Evolutionary conservation across 2,888 invertebrate genomes (phyloP).

Genomic region (Troilus luridus): DNA sequence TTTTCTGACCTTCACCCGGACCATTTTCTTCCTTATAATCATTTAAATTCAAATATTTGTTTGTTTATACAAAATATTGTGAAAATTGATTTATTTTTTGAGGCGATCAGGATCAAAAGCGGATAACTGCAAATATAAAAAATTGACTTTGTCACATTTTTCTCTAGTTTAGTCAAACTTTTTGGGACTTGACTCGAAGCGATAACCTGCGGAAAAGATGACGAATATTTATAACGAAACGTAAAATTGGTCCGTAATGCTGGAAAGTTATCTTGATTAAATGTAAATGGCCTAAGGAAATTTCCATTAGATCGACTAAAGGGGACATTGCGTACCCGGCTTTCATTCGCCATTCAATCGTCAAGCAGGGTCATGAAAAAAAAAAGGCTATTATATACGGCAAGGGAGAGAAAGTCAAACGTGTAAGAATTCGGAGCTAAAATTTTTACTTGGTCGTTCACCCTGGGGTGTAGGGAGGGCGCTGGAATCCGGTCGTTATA

Average conservation of each 20-base stretch:
- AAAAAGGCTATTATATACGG: constrained; percentile 44
- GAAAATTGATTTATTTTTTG: no score
- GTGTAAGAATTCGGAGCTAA: constrained; percentile 47
- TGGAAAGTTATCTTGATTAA: neutral
- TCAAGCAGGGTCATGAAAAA: constrained; percentile 11
- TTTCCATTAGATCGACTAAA: neutral
- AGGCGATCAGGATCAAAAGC: no score
- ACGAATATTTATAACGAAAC: no score
- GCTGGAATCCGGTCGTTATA: constrained; percentile 47
- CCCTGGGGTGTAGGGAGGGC: neutral
- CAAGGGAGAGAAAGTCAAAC: constrained; percentile 34
- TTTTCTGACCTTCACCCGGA: no score
- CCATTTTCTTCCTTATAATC: no score
- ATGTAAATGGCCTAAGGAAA: neutral
- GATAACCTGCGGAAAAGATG: no score
- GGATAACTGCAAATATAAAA: no score
- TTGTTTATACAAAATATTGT: no score
- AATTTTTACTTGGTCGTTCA: constrained; percentile 48
- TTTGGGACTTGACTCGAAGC: no score
- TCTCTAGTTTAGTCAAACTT: no score
- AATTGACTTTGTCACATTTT: no score
- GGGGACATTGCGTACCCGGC: neutral
- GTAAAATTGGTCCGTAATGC: neutral
- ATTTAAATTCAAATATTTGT: no score
- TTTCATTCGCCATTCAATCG: constrained; percentile 22